Conservation (phyloP, 2,797 vertebrate species). For the Crocidura indochinensis region DNA sequence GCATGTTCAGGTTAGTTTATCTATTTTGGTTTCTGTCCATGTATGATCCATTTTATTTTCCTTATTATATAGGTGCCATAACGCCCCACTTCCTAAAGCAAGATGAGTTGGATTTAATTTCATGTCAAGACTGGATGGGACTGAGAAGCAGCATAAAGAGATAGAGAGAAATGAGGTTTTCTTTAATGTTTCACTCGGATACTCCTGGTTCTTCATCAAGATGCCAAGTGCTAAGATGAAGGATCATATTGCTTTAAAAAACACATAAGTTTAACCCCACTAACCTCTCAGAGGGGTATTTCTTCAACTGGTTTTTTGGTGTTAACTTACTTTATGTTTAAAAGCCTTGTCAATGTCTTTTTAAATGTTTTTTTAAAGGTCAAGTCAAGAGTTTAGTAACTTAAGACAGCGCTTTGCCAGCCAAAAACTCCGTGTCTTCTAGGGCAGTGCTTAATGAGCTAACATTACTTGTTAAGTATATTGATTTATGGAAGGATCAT, state of each 20-base stretch:
- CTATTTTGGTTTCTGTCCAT: neutral
- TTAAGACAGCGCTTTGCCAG: constrained; percentile 6
- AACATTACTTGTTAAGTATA: neutral
- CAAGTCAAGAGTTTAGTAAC: constrained; percentile 40
- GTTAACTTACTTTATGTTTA: constrained; percentile 42
- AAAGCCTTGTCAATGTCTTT: constrained; percentile 56
- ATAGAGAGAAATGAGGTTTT: neutral
- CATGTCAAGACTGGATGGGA: neutral
- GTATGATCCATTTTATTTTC: neutral
- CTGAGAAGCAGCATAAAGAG: neutral
- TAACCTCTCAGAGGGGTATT: constrained; percentile 1
- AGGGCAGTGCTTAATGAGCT: constrained; percentile 35
- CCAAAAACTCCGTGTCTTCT: neutral
- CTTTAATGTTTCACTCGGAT: too few relatives aligned
- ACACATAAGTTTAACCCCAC: neutral
- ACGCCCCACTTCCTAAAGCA: neutral
- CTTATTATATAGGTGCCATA: neutral
- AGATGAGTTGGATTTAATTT: neutral
- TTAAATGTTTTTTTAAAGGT: constrained; percentile 50
- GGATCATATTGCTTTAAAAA: neutral
- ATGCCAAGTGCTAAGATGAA: constrained; percentile 3
- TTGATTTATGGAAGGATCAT: constrained; percentile 11
- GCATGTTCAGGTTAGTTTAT: neutral
- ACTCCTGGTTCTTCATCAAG: too few relatives aligned
- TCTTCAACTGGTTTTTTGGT: constrained; percentile 49